Evolutionary conservation across 2,797 vertebrate species (phyloP), one percentile per base, ranked within the genome.

Genomic region (Buphagus erythrorhynchus): DNA sequence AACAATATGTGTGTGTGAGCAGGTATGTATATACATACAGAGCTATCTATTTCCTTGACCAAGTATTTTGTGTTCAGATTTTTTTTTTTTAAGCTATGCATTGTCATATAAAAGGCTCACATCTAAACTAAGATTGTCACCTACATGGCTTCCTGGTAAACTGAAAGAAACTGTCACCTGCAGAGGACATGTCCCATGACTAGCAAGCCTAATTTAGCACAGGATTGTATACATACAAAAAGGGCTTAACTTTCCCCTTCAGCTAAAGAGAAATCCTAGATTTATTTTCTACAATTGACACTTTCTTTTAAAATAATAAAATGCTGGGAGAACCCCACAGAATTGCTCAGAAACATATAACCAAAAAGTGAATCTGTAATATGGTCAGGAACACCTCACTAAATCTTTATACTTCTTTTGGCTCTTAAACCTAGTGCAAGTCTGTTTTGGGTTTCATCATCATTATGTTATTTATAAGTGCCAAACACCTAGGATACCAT

Each of bases 1-100:
- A 13, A 6, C 4, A 4, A 4, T 33, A 1, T 51, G 28, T 29
- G 1, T 28, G 7, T 52, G 8, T 63, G 8, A 38, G n/a, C 25
- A 48, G 13, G 11, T 45, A 52, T 11, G 6, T 17, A 29, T 9
- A 40, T 10, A 55, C 8, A 14, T 28, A 40, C 3, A 40, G 13
- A 59, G 35, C 13, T 25, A 12, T 48, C 3, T 29, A 57, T 68
- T 75, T 68, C 6, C 0, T 43, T 74, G 31, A 72, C 11, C 33
- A 33, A 87, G 3, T 69, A n/a, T 77, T 89, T 73, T 18, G 16
- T 10, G 5, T 46, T 78, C 43, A 67, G 10, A 2, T 55, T 62
- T 52, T 46, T 55, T 62, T 52, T 46, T 68, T 52, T 83, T 48
- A 29, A 69, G n/a, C n/a, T 66, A 42, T 49, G 6, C 14, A 49